Percentiles rank a stretch among this genome's conserved stretches.
Conservation (phyloP, 2,888 invertebrate species). For the Agonopterix subpropinquella region DNA sequence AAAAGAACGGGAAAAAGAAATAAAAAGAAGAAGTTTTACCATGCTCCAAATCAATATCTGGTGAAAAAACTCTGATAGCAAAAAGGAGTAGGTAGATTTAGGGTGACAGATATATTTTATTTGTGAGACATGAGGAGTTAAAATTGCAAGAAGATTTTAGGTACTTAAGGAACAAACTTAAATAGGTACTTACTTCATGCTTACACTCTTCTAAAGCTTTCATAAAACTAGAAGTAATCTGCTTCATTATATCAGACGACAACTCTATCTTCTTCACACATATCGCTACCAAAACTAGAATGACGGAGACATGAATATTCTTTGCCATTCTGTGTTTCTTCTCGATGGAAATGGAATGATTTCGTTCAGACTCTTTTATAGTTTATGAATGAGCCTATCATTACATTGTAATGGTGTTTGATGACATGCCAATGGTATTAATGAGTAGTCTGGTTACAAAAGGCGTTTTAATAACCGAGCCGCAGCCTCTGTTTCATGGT, state of each 20-base stretch:
- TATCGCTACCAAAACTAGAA: conserved; percentile 18
- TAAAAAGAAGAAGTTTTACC: too few species aligned
- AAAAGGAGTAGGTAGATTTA: too few species aligned
- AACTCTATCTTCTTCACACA: conserved; percentile 17
- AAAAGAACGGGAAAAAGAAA: too few species aligned
- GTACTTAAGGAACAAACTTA: too few species aligned
- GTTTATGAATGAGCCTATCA: background rate
- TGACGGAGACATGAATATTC: conserved; percentile 3
- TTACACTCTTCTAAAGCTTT: conserved; percentile 46
- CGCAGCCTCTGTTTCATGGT: background rate
- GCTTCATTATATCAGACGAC: conserved; percentile 38
- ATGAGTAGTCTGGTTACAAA: background rate
- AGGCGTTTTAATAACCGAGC: background rate
- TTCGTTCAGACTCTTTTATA: background rate
- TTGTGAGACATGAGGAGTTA: too few species aligned
- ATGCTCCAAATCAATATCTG: too few species aligned
- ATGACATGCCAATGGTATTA: background rate
- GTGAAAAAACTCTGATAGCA: too few species aligned
- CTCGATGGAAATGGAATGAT: background rate
- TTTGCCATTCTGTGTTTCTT: background rate
- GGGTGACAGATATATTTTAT: too few species aligned
- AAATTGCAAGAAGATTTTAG: too few species aligned
- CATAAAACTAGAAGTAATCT: conserved; percentile 41
- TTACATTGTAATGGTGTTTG: background rate
- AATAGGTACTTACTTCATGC: conserved; percentile 30